Evolutionary conservation across 2,797 vertebrate genomes (phyloP), one percentile per base, ranked within the genome.

Genomic region (Sebastes matsubarae): DNA sequence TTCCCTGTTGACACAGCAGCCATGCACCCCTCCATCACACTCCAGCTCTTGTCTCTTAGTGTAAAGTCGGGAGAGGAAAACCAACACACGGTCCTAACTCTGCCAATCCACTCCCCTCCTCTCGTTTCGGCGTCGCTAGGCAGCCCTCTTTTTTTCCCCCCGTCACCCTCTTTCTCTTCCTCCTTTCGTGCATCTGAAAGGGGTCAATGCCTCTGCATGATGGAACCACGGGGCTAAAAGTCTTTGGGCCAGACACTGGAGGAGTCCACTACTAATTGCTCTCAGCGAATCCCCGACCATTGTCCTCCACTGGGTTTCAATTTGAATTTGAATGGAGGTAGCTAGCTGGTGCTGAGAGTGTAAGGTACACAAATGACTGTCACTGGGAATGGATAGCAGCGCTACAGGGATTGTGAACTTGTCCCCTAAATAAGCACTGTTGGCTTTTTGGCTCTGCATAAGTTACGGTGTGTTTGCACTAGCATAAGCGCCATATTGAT

Each of bases 321-420:
- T 95, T 96, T 95, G 92, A 96, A 96, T 95, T 92, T 96, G 93
- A 96, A 95, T 94, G 80, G 92, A 82, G 85, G 84, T 74, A 85
- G 93, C 91, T 93, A 88, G 90, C 95, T 94, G 91, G 90, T 92
- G 87, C 89, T 92, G 86, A 92, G 94, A 95, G 93, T 95, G 94
- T 95, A 94, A 94, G 92, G 93, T 94, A 95, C 93, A 95, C 93
- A 95, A 95, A 94, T 94, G 88, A 94, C 92, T 93, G 92, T 95
- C 94, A 95, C 86, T 79, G 83, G 92, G 89, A 91, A 94, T 92
- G 91, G 93, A 94, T 91, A 71, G 91, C 87, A 84, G 86, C 32
- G 83, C 84, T 88, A 86, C 88, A 70, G 84, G 81, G 88, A 91
- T 89, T 90, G 89, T 92, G 75, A 89, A 89, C 88, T 87, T 88